phyloP scores from a whole-genome alignment of 1,140 invertebrate species.

The Caenorhabditis tropicalis region DNA sequence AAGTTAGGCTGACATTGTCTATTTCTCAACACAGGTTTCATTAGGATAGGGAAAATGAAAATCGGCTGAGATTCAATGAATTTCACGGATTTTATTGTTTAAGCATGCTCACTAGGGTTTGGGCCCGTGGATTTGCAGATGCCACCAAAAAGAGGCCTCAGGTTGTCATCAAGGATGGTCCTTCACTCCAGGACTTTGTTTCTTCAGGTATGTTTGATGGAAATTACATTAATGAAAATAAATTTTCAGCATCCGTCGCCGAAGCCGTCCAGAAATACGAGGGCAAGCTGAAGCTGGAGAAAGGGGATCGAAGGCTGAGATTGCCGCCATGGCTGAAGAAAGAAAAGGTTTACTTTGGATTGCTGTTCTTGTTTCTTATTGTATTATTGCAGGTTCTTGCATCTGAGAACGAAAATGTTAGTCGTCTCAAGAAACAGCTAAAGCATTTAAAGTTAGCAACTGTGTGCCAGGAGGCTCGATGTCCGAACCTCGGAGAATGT shows the following conservation, averaged over 20 bases:
- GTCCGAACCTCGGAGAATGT: conserved; percentile 98
- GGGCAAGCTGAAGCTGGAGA: conserved; percentile 57
- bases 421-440: conserved; percentile 85
- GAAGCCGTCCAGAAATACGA: conserved; percentile 52
- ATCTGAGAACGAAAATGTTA: conserved; percentile 63
- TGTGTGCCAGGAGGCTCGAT: conserved; percentile 95
- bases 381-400: conserved; percentile 42
- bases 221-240: not conserved
- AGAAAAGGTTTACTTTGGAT: conserved; percentile 51
- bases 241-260: conserved; percentile 12
- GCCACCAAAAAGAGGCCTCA: not conserved
- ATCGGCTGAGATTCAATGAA: not conserved
- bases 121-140: conserved; percentile 28
- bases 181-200: conserved; percentile 50
- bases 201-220: conserved; percentile 19
- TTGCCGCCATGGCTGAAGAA: conserved; percentile 96
- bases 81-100: not conserved
- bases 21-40: not conserved
- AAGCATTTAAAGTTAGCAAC: conserved; percentile 89
- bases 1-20: too few species aligned
- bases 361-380: not conserved
- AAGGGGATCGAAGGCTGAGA: conserved; percentile 72
- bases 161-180: conserved; percentile 45
- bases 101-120: conserved; percentile 21
- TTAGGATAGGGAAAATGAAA: not conserved